phyloP scores from a whole-genome alignment of 1,140 invertebrate species.

The Condylostylus longicornis region DNA sequence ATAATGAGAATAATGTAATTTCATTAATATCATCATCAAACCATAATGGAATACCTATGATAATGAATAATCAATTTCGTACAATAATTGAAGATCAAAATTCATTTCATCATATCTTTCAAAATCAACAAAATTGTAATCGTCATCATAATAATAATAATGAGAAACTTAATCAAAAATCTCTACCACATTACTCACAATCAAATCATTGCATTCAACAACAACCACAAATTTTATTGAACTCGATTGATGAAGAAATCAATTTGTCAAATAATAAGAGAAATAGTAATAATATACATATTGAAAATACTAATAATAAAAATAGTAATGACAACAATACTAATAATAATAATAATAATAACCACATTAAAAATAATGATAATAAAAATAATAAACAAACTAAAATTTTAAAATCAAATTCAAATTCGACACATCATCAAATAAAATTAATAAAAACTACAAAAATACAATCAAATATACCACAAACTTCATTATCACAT shows the following conservation, averaged over 20 bases:
- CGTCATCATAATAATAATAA: not conserved
- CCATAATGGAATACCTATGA: slow-evolving; percentile 5
- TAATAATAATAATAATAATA: no score
- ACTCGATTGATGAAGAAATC: not conserved
- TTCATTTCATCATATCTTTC: no score
- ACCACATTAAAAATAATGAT: slow-evolving; percentile 1
- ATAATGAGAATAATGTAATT: no score
- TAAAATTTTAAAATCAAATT: slow-evolving; percentile 13
- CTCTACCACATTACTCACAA: not conserved
- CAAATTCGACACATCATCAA: slow-evolving; percentile 1
- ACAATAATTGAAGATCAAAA: not conserved
- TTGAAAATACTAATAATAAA: slow-evolving; percentile 3
- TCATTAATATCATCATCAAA: slow-evolving; percentile 1
- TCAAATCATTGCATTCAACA: not conserved
- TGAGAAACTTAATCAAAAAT: not conserved
- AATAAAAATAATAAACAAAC: slow-evolving; percentile 23
- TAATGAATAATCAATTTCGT: slow-evolving; percentile 8
- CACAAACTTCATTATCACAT: slow-evolving; percentile 6
- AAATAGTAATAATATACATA: slow-evolving; percentile 10
- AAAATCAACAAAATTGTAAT: not conserved
- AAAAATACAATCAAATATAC: slow-evolving; percentile 5
- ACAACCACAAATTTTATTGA: not conserved
- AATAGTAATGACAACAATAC: slow-evolving; percentile 8
- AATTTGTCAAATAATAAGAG: not conserved
- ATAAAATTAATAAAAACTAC: slow-evolving; percentile 3